These are phyloP conservation scores for Plectus sambesii DNA, from an alignment of 1,140 invertebrate species.

Conservation along the genomic window DNA sequence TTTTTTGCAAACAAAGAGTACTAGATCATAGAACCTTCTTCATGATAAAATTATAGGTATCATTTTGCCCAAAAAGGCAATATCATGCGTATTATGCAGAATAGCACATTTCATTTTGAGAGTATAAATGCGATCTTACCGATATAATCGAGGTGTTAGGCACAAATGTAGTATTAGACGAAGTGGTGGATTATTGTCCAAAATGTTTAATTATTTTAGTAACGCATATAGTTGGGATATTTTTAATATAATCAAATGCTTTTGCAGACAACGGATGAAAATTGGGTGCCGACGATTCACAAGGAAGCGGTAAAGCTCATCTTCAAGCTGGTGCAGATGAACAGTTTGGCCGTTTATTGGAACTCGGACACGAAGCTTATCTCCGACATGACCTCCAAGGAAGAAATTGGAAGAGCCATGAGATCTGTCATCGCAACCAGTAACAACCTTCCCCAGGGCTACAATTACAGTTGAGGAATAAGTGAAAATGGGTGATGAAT, in stretches of 20 bases:
- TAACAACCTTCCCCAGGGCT: slow-evolving; percentile 54
- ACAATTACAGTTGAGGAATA: slow-evolving; percentile 61
- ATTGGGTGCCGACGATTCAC: slow-evolving; percentile 65
- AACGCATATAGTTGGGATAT: no score
- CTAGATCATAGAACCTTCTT: slow-evolving; percentile 1
- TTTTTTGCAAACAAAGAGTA: no score
- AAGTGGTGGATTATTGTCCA: no score
- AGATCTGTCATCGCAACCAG: slow-evolving; percentile 58
- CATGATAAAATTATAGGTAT: no score
- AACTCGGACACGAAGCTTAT: slow-evolving; percentile 60
- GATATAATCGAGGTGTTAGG: no score
- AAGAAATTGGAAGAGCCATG: slow-evolving; percentile 50
- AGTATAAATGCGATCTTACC: no score
- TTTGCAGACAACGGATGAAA: slow-evolving; percentile 64
- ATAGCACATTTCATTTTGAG: no score
- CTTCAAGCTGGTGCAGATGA: slow-evolving; percentile 56
- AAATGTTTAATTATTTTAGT: no score
- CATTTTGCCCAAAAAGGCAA: no score
- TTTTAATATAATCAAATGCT: no score
- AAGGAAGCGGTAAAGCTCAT: slow-evolving; percentile 55
- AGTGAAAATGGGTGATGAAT: slow-evolving; percentile 3
- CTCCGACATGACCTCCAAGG: slow-evolving; percentile 27
- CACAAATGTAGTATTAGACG: no score
- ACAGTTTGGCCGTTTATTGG: slow-evolving; percentile 77
- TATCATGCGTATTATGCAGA: no score